These are phyloP conservation scores for Asarcornis scutulata DNA, from an alignment of 2,113 vertebrate species.

Conservation along the genomic window DNA sequence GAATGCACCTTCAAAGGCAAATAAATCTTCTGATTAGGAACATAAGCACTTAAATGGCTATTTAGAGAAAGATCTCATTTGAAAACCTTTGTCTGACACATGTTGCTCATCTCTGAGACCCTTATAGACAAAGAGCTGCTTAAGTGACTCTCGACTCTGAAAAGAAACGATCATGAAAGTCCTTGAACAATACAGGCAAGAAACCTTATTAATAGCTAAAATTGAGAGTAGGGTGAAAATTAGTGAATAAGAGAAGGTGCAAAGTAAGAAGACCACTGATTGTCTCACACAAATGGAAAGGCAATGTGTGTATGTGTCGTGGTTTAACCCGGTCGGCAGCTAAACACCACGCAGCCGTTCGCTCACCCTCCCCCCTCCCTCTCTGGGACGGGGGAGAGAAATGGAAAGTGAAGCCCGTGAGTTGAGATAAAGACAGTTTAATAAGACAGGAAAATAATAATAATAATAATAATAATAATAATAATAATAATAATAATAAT, in stretches of 20 bases:
- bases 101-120: neutral
- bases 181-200: neutral
- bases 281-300: neutral
- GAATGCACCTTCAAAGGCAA: neutral
- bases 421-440: too few relatives aligned
- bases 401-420: too few relatives aligned
- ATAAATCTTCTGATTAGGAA: conserved; percentile 17
- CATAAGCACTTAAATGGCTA: conserved; percentile 24
- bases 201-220: neutral
- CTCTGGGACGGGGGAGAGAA: too few relatives aligned
- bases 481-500: too few relatives aligned
- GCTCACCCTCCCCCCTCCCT: too few relatives aligned
- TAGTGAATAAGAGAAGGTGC: neutral
- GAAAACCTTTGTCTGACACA: conserved; percentile 8
- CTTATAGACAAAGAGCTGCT: neutral
- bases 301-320: too few relatives aligned
- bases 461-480: too few relatives aligned
- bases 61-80: neutral
- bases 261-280: neutral
- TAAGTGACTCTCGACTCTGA: conserved; percentile 22
- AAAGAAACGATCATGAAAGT: conserved; percentile 11
- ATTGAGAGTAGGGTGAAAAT: neutral
- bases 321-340: too few relatives aligned
- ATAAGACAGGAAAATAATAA: too few relatives aligned
- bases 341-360: too few relatives aligned